Evolutionary conservation across 2,797 vertebrate genomes (phyloP).

Genomic region (Aplochiton taeniatus): DNA sequence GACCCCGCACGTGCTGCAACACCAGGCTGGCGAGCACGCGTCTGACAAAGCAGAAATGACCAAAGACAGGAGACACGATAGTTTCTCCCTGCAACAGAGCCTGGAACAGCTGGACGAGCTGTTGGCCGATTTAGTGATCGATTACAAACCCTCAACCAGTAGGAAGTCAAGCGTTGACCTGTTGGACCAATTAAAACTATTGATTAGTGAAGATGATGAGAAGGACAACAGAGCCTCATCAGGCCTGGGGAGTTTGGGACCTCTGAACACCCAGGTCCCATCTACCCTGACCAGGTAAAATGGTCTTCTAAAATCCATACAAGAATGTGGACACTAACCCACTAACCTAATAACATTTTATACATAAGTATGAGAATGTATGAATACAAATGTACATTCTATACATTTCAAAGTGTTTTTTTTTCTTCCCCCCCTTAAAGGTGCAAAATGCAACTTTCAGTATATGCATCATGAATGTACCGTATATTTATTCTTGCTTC

Average conservation of each 20-base stretch:
- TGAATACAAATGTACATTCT: too few relatives aligned
- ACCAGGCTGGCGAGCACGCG: conserved; percentile 44
- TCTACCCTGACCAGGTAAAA: conserved; percentile 71
- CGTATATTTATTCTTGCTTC: too few relatives aligned
- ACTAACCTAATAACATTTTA: too few relatives aligned
- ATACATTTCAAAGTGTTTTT: too few relatives aligned
- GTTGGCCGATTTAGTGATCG: conserved; percentile 92
- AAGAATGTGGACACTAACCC: too few relatives aligned
- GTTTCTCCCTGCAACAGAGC: conserved; percentile 87
- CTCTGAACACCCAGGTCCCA: conserved; percentile 79
- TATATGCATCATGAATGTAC: too few relatives aligned
- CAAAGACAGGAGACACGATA: conserved; percentile 78
- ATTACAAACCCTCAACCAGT: conserved; percentile 85
- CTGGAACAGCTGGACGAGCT: conserved; percentile 93
- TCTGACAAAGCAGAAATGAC: conserved; percentile 49
- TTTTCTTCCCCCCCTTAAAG: too few relatives aligned
- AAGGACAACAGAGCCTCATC: conserved; percentile 61
- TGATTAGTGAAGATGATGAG: conserved; percentile 77
- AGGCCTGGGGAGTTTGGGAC: conserved; percentile 63
- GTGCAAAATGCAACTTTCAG: too few relatives aligned
- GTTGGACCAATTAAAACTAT: conserved; percentile 85
- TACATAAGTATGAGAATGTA: too few relatives aligned
- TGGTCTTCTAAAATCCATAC: not conserved
- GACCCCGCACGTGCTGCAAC: conserved; percentile 41
- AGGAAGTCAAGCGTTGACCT: conserved; percentile 77